A percentile compares a stretch with the other conserved stretches of the same genome.
Evolutionary conservation across 2,888 invertebrate species (phyloP).

Genomic region (Rotaria socialis): DNA sequence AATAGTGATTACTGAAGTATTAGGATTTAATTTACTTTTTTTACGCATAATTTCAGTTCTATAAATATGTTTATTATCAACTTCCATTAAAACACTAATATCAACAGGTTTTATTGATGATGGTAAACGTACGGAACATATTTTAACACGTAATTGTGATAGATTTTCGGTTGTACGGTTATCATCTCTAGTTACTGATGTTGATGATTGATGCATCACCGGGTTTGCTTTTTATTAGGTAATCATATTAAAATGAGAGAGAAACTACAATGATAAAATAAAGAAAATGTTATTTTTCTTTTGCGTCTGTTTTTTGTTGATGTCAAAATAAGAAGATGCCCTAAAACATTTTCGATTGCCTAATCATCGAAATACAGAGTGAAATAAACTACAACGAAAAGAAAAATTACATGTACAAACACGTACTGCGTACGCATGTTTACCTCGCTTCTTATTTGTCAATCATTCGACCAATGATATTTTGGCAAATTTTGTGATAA

Average conservation of each 20-base stretch:
- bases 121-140: conserved; percentile 13
- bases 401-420: no score
- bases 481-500: no score
- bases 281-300: background rate
- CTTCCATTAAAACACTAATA: background rate
- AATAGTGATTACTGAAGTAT: background rate
- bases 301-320: background rate
- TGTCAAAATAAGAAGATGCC: background rate
- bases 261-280: background rate
- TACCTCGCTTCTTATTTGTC: no score
- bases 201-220: conserved; percentile 20
- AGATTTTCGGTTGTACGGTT: background rate
- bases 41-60: conserved; percentile 6
- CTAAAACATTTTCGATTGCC: no score
- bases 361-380: no score
- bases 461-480: no score
- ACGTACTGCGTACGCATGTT: no score
- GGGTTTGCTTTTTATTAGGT: background rate
- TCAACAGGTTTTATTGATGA: conserved; percentile 3
- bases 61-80: background rate
- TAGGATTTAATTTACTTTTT: background rate
- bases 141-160: conserved; percentile 24
- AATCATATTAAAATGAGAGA: background rate
- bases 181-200: background rate
- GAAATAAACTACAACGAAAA: no score